Conservation (phyloP, 2,888 invertebrate genomes). For the Hydropsyche betteni region DNA sequence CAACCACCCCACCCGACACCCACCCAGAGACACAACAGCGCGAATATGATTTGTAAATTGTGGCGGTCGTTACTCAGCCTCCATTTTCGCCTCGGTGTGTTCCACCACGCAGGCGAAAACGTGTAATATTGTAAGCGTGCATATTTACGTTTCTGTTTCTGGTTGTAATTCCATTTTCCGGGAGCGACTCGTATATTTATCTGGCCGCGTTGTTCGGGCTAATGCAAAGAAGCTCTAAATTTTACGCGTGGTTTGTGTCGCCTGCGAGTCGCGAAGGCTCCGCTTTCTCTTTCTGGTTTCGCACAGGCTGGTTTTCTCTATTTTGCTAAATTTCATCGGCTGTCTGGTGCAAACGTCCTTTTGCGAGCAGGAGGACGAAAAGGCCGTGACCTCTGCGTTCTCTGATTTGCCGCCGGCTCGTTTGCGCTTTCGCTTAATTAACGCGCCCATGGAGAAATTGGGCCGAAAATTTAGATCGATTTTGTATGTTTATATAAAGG, state of each 20-base stretch:
- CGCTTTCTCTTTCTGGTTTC: neutral
- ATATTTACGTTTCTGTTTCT: slow-evolving; percentile 19
- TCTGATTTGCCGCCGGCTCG: too few relatives aligned
- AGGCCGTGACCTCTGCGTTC: neutral
- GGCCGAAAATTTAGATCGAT: too few relatives aligned
- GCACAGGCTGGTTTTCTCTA: too few relatives aligned
- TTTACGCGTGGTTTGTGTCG: slow-evolving; percentile 43
- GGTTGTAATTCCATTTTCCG: slow-evolving; percentile 46
- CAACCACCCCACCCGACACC: too few relatives aligned
- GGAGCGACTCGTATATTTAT: slow-evolving; percentile 37
- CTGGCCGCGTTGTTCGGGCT: neutral
- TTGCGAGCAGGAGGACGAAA: neutral
- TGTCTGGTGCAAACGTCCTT: slow-evolving; percentile 13
- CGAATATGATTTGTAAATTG: slow-evolving; percentile 23
- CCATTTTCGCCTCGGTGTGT: neutral
- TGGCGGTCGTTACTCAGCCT: neutral
- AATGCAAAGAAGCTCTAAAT: slow-evolving; percentile 45
- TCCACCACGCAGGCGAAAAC: neutral
- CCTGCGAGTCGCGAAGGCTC: neutral
- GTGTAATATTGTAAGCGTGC: neutral
- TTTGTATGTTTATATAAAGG: too few relatives aligned
- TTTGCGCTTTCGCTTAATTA: too few relatives aligned
- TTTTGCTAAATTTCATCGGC: slow-evolving; percentile 13
- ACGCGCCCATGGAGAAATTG: too few relatives aligned
- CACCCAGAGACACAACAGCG: neutral